A percentile compares a stretch with the other conserved stretches of the same genome.
Conservation (phyloP, 2,888 invertebrate species). For the Hymenopus coronatus region DNA sequence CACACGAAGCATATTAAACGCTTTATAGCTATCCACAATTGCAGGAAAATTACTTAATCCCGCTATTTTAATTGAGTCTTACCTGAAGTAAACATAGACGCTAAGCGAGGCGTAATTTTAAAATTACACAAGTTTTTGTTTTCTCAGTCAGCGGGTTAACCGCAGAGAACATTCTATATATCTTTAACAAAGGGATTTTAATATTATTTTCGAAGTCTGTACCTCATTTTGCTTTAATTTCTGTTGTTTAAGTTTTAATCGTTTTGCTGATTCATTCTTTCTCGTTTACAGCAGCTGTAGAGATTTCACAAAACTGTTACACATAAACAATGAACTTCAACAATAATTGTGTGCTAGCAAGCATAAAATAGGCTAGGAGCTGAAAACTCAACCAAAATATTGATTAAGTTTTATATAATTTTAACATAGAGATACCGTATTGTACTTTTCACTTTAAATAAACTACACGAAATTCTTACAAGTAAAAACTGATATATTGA, state of each 20-base stretch:
- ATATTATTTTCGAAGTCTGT: background rate
- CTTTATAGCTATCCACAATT: background rate
- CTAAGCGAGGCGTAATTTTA: background rate
- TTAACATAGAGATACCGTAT: no score
- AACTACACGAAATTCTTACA: no score
- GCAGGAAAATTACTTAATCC: background rate
- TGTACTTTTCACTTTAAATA: no score
- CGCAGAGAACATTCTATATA: background rate
- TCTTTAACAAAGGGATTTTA: background rate
- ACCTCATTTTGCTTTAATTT: background rate
- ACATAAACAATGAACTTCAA: no score
- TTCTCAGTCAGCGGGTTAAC: background rate
- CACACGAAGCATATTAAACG: background rate
- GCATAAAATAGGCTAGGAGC: no score
- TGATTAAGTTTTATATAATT: no score
- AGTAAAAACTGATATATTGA: no score
- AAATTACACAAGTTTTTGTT: background rate
- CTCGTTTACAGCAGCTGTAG: no score
- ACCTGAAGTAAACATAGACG: background rate
- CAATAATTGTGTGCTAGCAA: no score
- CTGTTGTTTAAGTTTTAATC: background rate
- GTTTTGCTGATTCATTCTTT: background rate
- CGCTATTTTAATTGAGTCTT: background rate
- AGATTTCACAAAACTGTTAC: no score
- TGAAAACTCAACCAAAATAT: no score